Conservation (phyloP, 2,797 vertebrate genomes). For the Hirundo rustica region DNA sequence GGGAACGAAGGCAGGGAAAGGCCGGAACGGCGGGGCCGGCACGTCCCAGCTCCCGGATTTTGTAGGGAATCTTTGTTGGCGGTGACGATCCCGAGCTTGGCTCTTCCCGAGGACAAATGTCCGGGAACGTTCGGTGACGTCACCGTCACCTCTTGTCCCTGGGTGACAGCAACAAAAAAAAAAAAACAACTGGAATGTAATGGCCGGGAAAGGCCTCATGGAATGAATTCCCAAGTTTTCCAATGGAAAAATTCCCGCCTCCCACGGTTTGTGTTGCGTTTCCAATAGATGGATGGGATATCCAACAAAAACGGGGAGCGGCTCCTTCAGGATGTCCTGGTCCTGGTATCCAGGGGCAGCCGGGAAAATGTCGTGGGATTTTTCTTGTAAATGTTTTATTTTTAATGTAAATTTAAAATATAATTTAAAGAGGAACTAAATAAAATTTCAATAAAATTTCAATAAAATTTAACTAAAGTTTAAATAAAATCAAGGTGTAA, state of each 20-base stretch:
- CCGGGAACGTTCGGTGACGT: neutral
- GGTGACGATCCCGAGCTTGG: neutral
- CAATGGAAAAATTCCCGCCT: fast-evolving
- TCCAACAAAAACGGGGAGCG: fast-evolving
- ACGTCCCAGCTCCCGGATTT: neutral
- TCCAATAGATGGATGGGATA: neutral
- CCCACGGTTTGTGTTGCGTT: fast-evolving
- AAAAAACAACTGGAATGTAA: neutral
- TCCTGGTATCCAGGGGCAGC: fast-evolving
- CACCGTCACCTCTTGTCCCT: neutral
- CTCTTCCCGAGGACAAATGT: neutral
- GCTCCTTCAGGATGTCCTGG: fast-evolving
- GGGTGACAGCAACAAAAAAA: neutral
- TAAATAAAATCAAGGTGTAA: neutral
- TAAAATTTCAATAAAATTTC: too few relatives aligned
- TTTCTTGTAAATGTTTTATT: neutral
- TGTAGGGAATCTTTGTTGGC: neutral
- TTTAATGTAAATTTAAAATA: neutral
- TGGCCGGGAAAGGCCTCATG: fast-evolving
- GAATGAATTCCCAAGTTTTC: neutral
- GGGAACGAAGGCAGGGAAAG: neutral
- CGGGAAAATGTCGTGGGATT: neutral
- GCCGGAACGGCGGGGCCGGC: neutral
- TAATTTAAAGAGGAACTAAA: too few relatives aligned
- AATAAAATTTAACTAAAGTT: too few relatives aligned